Base-by-base conservation (phyloP, 2,888 invertebrate species). In the Tillus elongatus region DNA sequence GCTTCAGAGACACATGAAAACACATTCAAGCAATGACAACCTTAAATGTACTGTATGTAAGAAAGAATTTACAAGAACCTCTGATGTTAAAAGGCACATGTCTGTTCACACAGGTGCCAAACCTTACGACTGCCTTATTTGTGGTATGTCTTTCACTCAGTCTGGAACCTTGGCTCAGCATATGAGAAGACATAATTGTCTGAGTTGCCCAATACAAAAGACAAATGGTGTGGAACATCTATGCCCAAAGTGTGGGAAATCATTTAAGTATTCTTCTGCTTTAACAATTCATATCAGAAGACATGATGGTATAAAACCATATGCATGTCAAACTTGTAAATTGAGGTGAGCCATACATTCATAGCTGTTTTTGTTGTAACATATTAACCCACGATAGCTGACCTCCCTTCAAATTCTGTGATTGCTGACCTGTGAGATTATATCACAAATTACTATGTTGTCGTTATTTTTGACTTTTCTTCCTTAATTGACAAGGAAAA, bases 81-180 rank as follows among this genome's bases (percentile, higher is more conserved):
- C 47, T 14, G 57, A 57, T 44, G 57, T 60, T 12, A 53, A 55
- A 45, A 42, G 57, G 4, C 60, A 59, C 36, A 54, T 56, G 52
- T 49, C 50, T 2, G 42, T 32, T 19, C 58, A 58, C 41, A 53
- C 51, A 12, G 54, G 54, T 6, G 43, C 41, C 13, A 53, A 52
- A 40, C 55, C 57, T 2, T 52, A 47, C 37, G 35, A 31, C 13
- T 57, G 57, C 39, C 15, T 41, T 6, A 40, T 49, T 24, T 57
- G 57, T 38, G 36, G 42, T n/a, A 40, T 46, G 19, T 40, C 46
- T 2, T 57, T 54, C 41, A 54, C 52, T 3, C 56, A 57, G 30
- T 53, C 52, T 8, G 54, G 54, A 29, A 49, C 49, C 3, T 43
- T 57, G 30, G 40, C 49, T 4, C 47, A 45, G 32, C 56, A 56